Evolutionary conservation across 2,888 invertebrate species (phyloP).

Genomic region (Leptothorax acervorum): DNA sequence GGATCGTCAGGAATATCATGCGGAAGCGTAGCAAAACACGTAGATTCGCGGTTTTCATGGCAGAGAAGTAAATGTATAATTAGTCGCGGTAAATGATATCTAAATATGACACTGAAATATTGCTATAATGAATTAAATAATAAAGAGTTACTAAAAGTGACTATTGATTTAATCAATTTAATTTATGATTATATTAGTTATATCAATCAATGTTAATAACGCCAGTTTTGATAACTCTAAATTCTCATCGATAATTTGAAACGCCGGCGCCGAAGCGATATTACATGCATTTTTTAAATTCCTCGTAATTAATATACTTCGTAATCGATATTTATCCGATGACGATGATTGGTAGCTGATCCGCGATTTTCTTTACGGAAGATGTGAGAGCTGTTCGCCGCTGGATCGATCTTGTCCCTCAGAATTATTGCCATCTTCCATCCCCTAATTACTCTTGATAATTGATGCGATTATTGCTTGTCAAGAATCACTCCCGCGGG

Average conservation of each 20-base stretch:
- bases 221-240: not conserved
- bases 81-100: slow-evolving; percentile 8
- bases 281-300: not conserved
- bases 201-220: not conserved
- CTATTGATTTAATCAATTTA: not conserved
- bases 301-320: not conserved
- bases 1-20: slow-evolving; percentile 15
- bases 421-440: slow-evolving; percentile 57
- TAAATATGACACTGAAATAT: slow-evolving; percentile 9
- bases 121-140: slow-evolving; percentile 2
- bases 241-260: not conserved
- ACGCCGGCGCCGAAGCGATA: too few relatives aligned
- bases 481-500: slow-evolving; percentile 33
- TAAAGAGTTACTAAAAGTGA: not conserved
- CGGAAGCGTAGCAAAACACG: slow-evolving; percentile 13
- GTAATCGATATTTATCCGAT: not conserved
- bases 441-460: slow-evolving; percentile 66
- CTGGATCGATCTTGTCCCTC: slow-evolving; percentile 40
- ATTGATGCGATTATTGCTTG: slow-evolving; percentile 68
- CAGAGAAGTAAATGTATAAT: not conserved
- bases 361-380: not conserved
- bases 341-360: not conserved
- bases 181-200: not conserved
- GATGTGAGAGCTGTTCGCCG: not conserved
- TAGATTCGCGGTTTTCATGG: not conserved